A percentile compares a stretch with the other conserved stretches of the same genome.
Conservation (phyloP, 2,797 vertebrate species). For the Amblyopsis hoosieri region DNA sequence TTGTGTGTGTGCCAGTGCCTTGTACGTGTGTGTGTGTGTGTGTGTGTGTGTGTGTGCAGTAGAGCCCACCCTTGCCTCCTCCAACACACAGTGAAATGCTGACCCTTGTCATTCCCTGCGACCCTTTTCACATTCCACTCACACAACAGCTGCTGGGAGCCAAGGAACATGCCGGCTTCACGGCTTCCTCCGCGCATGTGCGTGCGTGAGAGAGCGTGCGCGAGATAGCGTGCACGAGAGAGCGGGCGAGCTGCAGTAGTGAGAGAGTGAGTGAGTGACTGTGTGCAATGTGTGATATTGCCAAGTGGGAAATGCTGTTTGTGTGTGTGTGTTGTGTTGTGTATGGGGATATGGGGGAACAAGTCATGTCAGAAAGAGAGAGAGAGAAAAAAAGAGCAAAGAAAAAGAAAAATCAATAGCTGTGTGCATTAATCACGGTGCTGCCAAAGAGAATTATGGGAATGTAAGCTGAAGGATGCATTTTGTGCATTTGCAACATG, state of each 20-base stretch:
- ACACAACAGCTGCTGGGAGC: conserved; percentile 20
- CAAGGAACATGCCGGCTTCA: too few relatives aligned
- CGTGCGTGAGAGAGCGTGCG: neutral
- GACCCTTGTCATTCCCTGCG: conserved; percentile 74
- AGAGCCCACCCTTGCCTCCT: conserved; percentile 7
- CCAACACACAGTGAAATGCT: conserved; percentile 71
- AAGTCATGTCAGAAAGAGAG: conserved; percentile 37
- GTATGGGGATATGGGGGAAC: conserved; percentile 43
- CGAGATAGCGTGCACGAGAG: neutral
- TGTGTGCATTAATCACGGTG: conserved; percentile 90
- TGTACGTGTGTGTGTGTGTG: conserved; percentile 5
- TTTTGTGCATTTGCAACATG: conserved; percentile 78
- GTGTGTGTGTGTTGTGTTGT: conserved; percentile 59
- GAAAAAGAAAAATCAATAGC: conserved; percentile 83
- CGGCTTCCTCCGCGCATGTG: conserved; percentile 1
- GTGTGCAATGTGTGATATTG: conserved; percentile 22
- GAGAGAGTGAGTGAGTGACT: conserved; percentile 2
- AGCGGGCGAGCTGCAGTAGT: neutral
- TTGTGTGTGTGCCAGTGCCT: neutral
- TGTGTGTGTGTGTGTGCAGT: neutral
- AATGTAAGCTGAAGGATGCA: conserved; percentile 81
- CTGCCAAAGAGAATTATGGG: conserved; percentile 88
- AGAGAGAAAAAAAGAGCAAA: conserved; percentile 41
- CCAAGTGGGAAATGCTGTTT: conserved; percentile 32
- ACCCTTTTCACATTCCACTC: conserved; percentile 61